phyloP scores from a whole-genome alignment of 1,140 invertebrate species.

The Nebria ingens region DNA sequence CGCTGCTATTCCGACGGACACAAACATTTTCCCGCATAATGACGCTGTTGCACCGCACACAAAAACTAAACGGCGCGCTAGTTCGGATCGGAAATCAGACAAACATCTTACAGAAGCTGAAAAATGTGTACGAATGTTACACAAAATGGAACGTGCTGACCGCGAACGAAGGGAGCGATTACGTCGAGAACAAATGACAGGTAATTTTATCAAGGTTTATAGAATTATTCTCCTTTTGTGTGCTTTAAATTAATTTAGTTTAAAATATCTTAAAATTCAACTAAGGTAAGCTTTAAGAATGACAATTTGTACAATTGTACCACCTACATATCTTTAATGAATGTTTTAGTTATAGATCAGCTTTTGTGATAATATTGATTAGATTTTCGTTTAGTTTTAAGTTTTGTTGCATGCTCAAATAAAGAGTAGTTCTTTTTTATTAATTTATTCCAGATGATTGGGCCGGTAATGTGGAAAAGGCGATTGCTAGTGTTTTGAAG shows the following conservation, averaged over 20 bases:
- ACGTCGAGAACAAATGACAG: conserved; percentile 21
- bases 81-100: background rate
- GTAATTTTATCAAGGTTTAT: conserved; percentile 10
- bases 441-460: conserved; percentile 49
- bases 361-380: too few species aligned
- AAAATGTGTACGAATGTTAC: conserved; percentile 30
- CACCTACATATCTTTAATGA: too few species aligned
- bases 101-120: conserved; percentile 33
- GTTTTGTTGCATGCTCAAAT: background rate
- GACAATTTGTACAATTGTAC: too few species aligned
- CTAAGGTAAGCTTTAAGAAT: too few species aligned
- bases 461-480: conserved; percentile 64
- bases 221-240: too few species aligned
- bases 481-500: conserved; percentile 52
- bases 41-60: conserved; percentile 14
- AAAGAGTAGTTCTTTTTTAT: conserved; percentile 12
- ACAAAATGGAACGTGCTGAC: conserved; percentile 29
- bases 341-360: too few species aligned
- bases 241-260: too few species aligned
- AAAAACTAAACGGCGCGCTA: background rate
- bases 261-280: too few species aligned
- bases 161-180: conserved; percentile 27
- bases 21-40: conserved; percentile 31
- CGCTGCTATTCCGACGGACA: conserved; percentile 25
- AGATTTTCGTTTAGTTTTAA: too few species aligned